Conservation (phyloP, 2,113 vertebrate species). For the Melierax canorus region DNA sequence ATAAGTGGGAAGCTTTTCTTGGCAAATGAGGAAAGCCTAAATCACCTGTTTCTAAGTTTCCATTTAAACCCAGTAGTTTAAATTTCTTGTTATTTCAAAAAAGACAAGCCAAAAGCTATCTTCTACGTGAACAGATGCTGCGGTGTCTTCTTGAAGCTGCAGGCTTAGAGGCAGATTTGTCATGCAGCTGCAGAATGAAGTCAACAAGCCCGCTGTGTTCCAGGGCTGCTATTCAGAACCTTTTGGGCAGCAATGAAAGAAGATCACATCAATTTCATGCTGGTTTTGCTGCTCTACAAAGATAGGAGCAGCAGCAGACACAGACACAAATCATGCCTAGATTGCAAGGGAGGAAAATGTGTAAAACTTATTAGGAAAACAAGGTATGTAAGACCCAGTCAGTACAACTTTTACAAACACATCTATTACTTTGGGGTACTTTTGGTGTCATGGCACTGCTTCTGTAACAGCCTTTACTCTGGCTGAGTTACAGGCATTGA, state of each 20-base stretch:
- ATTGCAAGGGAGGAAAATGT: background rate
- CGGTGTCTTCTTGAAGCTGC: background rate
- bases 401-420: background rate
- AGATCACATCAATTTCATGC: conserved; percentile 25
- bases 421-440: background rate
- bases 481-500: background rate
- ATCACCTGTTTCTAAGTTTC: background rate
- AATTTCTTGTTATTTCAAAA: background rate
- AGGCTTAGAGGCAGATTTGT: conserved; percentile 34
- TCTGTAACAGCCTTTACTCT: background rate
- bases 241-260: conserved; percentile 32
- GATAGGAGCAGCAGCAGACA: background rate
- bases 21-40: background rate
- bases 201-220: conserved; percentile 39
- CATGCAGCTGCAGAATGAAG: conserved; percentile 53
- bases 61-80: background rate
- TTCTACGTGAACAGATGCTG: conserved; percentile 48
- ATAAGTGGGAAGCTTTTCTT: background rate
- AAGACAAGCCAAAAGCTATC: conserved; percentile 11
- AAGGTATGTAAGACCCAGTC: background rate
- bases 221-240: conserved; percentile 37
- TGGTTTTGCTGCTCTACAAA: conserved; percentile 11
- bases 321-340: background rate
- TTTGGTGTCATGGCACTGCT: background rate
- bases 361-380: background rate